Base-by-base conservation (phyloP, 2,797 vertebrate species). In the Amblyopsis hoosieri region DNA sequence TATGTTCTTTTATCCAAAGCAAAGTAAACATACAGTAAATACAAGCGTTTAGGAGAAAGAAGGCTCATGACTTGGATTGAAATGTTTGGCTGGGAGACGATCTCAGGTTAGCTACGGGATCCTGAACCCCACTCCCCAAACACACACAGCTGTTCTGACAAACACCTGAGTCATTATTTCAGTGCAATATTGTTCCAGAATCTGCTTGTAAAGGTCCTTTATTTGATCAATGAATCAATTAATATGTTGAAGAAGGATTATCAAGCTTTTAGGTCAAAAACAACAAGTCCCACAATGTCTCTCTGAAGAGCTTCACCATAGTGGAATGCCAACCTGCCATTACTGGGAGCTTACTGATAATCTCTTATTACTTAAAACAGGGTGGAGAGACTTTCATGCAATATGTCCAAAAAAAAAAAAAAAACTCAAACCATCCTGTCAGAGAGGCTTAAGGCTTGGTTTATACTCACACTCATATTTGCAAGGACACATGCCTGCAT, bases 351-450 rank as follows among this genome's bases (percentile, higher is more conserved):
- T 94, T 91, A 90, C 64, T 53, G 3, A 1, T 87, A 88, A 92
- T 92, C 92, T 91, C 87, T 82, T 76, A 81, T 91, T 93, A 93
- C 91, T 93, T 92, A 92, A 83, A 85, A 90, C 88, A 76, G 93
- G 92, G 93, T 84, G 92, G 92, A 89, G 90, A 10, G 62, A 80
- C 85, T 87, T 87, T 85, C 72, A 82, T 67, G 55, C 67, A 10
- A 15, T 59, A 67, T 57, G 81, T 82, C 80, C 90, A 87, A 87
- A 37, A 8, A 37, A 37, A 37, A 37, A 37, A 8, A 37, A 37
- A 89, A 84, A 88, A 88, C 90, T 91, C 86, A 77, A 89, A 89
- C 74, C 63, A 70, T 53, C 75, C 91, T 91, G 92, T 92, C 91
- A 93, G 75, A 69, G 54, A 0, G 82, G 90, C 81, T 92, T 92